Conservation (phyloP, 2,797 vertebrate genomes). For the Notolabrus celidotus region DNA sequence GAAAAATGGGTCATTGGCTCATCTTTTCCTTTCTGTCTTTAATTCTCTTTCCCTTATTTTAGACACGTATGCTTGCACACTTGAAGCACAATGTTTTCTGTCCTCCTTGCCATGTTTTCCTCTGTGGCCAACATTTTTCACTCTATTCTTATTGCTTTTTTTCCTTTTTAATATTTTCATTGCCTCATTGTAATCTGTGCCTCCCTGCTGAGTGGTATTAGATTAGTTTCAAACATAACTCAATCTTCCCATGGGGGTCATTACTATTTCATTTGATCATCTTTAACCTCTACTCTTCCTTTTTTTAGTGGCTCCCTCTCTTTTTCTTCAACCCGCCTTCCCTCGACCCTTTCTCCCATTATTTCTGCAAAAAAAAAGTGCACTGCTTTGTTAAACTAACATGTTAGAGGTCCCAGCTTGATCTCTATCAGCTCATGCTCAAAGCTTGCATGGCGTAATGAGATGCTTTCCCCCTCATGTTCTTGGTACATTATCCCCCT, state of each 20-base stretch:
- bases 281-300: constrained; percentile 39
- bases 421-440: constrained; percentile 41
- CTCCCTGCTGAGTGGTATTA: constrained; percentile 38
- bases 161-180: constrained; percentile 35
- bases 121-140: constrained; percentile 9
- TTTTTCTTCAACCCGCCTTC: constrained; percentile 12
- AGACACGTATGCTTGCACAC: no score
- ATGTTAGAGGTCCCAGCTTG: constrained; percentile 33
- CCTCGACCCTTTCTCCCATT: constrained; percentile 3
- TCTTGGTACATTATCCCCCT: constrained; percentile 28
- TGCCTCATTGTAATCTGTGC: constrained; percentile 35
- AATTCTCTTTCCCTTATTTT: neutral
- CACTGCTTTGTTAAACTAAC: constrained; percentile 47
- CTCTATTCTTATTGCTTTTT: neutral
- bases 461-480: constrained; percentile 26
- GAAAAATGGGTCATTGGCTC: neutral
- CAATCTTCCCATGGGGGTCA: constrained; percentile 23
- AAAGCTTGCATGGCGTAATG: constrained; percentile 43
- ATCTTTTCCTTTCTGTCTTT: neutral
- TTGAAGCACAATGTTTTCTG: no score
- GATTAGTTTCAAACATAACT: constrained; percentile 39
- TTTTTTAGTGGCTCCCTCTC: constrained; percentile 11
- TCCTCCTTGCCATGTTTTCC: neutral
- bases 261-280: constrained; percentile 46
- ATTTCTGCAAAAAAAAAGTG: neutral